These are phyloP conservation scores for Amphimallon solstitiale DNA, from an alignment of 2,888 invertebrate genomes.

Conservation along the genomic window DNA sequence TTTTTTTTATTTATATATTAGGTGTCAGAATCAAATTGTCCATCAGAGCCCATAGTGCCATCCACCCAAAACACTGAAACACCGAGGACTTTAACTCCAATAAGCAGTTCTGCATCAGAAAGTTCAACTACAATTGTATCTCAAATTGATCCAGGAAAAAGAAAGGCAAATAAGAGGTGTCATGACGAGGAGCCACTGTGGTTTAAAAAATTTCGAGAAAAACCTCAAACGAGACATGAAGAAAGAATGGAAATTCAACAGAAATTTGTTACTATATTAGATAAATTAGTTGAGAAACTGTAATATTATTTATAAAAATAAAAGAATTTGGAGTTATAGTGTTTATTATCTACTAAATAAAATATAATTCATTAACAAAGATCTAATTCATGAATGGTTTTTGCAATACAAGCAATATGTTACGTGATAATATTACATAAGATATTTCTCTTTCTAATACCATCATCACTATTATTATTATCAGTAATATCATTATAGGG, in stretches of 20 bases:
- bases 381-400: not conserved
- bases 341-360: not conserved
- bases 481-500: not conserved
- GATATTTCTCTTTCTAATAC: not conserved
- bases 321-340: not conserved
- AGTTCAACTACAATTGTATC: conserved; percentile 6
- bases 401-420: too few relatives aligned
- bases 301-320: too few relatives aligned
- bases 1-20: conserved; percentile 7
- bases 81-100: too few relatives aligned
- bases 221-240: not conserved
- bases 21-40: too few relatives aligned
- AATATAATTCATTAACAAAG: not conserved
- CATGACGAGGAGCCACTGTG: not conserved
- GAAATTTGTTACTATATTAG: not conserved
- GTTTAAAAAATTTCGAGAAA: not conserved
- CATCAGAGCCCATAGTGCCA: too few relatives aligned
- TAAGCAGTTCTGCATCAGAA: too few relatives aligned
- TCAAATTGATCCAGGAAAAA: not conserved
- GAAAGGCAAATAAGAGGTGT: conserved; percentile 1
- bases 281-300: not conserved
- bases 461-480: too few relatives aligned
- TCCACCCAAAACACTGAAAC: too few relatives aligned
- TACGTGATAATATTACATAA: too few relatives aligned
- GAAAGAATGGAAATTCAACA: not conserved